Percentiles rank a stretch among this genome's conserved stretches.
These are phyloP conservation scores for Cyclina sinensis DNA, from an alignment of 1,140 invertebrate genomes.

Conservation along the genomic window DNA sequence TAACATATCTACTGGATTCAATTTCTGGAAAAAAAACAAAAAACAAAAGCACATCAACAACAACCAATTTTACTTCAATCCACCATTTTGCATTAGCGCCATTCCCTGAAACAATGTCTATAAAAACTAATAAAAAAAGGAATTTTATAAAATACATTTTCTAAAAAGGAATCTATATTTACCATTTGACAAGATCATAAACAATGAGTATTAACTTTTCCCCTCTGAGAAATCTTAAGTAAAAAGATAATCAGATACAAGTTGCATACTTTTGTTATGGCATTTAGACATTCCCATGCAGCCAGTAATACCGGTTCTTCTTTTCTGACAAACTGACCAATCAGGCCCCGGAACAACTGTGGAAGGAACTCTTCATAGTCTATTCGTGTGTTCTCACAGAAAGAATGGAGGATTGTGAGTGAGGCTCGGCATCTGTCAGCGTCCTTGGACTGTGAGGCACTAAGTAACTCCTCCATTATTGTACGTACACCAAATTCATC, in stretches of 20 bases:
- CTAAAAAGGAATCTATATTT: too few species aligned
- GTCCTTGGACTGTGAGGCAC: conserved; percentile 65
- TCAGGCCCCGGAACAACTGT: conserved; percentile 94
- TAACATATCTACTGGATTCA: conserved; percentile 93
- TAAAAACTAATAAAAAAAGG: too few species aligned
- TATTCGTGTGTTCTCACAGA: conserved; percentile 95
- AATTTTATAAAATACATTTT: too few species aligned
- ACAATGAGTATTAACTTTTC: too few species aligned
- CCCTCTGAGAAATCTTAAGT: too few species aligned
- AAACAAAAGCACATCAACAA: too few species aligned
- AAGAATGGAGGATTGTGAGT: conserved; percentile 95
- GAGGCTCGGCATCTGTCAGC: conserved; percentile 89
- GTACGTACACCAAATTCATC: conserved; percentile 93
- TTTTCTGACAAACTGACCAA: conserved; percentile 93
- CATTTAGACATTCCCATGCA: conserved; percentile 95
- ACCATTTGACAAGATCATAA: too few species aligned
- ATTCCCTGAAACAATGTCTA: too few species aligned
- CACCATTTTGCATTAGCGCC: too few species aligned
- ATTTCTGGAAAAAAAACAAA: conserved; percentile 89
- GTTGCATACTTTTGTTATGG: conserved; percentile 94
- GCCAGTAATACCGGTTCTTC: conserved; percentile 94
- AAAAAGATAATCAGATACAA: background rate
- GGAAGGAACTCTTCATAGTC: conserved; percentile 94
- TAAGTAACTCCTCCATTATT: conserved; percentile 96
- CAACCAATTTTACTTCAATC: too few species aligned